phyloP scores from a whole-genome alignment of 53 echinoderm and acorn worm genomes.

The Zoroaster sp. region DNA sequence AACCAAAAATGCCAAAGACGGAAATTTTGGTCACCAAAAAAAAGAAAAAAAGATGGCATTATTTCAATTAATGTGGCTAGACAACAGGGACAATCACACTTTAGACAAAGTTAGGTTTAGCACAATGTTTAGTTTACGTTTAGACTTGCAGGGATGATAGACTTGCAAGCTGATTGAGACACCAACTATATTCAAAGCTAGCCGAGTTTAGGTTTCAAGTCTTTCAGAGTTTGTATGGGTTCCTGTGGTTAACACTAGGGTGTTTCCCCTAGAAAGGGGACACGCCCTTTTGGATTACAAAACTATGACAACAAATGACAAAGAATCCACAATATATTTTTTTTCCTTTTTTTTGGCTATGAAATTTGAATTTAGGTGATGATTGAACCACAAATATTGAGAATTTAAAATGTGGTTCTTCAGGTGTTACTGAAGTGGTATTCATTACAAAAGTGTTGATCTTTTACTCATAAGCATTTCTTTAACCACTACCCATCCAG shows the following conservation, averaged over 20 bases:
- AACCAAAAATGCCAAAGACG: no score
- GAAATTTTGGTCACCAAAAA: no score
- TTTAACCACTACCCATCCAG: neutral
- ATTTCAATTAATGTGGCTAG: neutral
- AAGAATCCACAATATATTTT: no score
- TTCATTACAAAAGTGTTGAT: no score
- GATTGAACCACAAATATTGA: no score
- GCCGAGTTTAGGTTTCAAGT: neutral
- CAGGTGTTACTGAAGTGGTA: no score
- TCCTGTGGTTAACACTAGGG: neutral
- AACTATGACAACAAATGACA: no score
- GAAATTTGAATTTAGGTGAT: no score
- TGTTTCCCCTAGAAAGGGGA: neutral
- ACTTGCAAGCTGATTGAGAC: constrained; percentile 24
- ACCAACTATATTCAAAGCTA: neutral
- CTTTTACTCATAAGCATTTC: no score
- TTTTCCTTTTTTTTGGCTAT: no score
- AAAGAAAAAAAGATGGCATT: neutral
- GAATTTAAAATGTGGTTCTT: no score
- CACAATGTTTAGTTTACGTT: constrained; percentile 45
- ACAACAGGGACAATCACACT: neutral
- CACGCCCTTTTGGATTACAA: neutral
- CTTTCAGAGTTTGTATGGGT: neutral
- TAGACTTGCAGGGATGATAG: constrained; percentile 88
- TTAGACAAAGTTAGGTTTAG: constrained; percentile 49